Evolutionary conservation across 2,113 vertebrate genomes (phyloP), one percentile per base, ranked within the genome.

Genomic region (Saccopteryx bilineata): DNA sequence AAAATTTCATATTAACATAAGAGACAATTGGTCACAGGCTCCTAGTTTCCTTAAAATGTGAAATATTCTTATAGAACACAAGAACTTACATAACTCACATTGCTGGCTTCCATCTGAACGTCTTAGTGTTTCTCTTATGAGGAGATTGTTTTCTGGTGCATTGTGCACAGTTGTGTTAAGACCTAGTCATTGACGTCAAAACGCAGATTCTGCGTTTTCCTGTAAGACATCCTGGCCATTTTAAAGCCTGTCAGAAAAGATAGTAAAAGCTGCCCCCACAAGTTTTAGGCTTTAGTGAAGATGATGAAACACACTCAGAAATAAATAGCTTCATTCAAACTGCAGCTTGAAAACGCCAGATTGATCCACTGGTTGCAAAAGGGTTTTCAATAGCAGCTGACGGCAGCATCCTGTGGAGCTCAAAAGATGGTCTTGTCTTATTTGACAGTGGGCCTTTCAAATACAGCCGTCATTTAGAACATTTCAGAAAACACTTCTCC

Each of bases 271-370:
- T 74, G 87, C 81, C 66, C 92, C 33, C 95, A 88, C 79, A 76
- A 93, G 82, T 91, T 97, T 92, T 90, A 21, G 33, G 17, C 26
- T 24, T 87, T 75, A 88, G 93, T 95, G 92, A 95, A 14, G 88
- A 90, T 48, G 66, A 80, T 80, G 93, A 97, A 98, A 93, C 3
- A 69, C 17, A 7, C 90, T 94, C 63, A 95, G 97, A 95, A 95
- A 97, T 97, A 97, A 98, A 98, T 92, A 96, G 95, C 96, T 96
- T 96, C 98, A 96, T 98, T 98, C 97, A 98, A 63, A 95, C 90
- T 0, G 0, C 83, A 82, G 54, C 97, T 97, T 95, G 91, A 97
- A 96, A 98, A 96, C 94, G 72, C 92, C 33, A 18, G 97, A 96
- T 87, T 90, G 98, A 98, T 96, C 97, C 90, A 5, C 68, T 52